phyloP scores from a whole-genome alignment of 2,113 vertebrate species.

The Quiscalus mexicanus region DNA sequence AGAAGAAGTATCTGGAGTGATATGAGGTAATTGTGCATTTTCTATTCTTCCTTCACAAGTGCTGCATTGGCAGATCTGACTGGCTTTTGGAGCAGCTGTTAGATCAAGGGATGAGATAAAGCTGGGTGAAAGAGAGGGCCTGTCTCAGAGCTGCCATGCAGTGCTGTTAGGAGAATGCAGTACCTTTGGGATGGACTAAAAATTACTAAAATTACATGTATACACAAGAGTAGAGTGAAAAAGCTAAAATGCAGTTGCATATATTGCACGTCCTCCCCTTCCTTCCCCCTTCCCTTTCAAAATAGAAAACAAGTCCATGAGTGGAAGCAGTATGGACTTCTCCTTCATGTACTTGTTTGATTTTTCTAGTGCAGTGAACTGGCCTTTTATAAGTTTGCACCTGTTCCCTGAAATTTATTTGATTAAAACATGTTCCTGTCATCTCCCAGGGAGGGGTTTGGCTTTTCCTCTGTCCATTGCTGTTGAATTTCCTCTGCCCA shows the following conservation, averaged over 20 bases:
- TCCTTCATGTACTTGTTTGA: neutral
- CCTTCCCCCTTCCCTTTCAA: neutral
- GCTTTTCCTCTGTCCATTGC: neutral
- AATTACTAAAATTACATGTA: neutral
- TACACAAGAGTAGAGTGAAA: neutral
- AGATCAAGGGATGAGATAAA: neutral
- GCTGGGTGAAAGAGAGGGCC: neutral
- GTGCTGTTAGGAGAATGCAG: neutral
- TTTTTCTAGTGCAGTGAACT: neutral
- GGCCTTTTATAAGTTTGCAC: neutral
- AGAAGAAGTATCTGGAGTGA: neutral
- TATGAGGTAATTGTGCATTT: neutral
- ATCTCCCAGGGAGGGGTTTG: neutral
- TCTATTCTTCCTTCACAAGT: neutral
- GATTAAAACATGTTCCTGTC: neutral
- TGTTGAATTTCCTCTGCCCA: neutral
- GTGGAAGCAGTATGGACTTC: neutral
- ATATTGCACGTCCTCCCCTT: neutral
- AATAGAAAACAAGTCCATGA: neutral
- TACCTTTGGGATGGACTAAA: neutral
- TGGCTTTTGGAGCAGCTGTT: neutral
- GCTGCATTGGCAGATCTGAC: neutral
- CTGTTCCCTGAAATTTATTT: neutral
- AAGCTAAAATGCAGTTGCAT: accelerated
- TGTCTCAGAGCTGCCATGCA: neutral